Evolutionary conservation across 2,888 invertebrate genomes (phyloP).

Genomic region (Drosophila demipolita): DNA sequence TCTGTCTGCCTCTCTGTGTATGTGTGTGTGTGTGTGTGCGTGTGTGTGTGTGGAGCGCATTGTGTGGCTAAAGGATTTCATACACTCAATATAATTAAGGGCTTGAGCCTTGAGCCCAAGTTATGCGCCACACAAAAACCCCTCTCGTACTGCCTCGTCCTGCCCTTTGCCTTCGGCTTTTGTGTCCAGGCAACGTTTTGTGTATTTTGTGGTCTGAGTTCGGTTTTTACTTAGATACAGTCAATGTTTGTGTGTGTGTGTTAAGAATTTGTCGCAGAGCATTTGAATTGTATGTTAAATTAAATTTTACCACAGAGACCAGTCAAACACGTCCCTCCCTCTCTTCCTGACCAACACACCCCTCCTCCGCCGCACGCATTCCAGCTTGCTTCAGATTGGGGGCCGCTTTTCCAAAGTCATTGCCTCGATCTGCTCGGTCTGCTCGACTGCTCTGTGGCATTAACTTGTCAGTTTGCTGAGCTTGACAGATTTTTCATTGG

Average conservation of each 20-base stretch:
- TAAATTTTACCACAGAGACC: constrained; percentile 80
- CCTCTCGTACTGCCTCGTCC: constrained; percentile 8
- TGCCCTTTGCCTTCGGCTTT: constrained; percentile 16
- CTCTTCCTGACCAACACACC: not conserved
- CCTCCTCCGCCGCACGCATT: not conserved
- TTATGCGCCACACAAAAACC: constrained; percentile 38
- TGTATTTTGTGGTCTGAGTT: constrained; percentile 69
- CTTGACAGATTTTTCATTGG: constrained; percentile 75
- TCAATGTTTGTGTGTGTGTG: constrained; percentile 21
- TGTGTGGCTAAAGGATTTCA: constrained; percentile 82
- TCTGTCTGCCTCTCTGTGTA: constrained; percentile 9
- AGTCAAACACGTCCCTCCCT: constrained; percentile 31
- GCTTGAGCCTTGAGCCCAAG: constrained; percentile 72
- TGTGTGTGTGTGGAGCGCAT: constrained; percentile 39
- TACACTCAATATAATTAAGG: constrained; percentile 84
- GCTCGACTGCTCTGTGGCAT: constrained; percentile 58
- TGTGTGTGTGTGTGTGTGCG: constrained; percentile 10
- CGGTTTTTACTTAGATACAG: constrained; percentile 42
- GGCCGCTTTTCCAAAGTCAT: constrained; percentile 49
- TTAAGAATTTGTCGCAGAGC: constrained; percentile 61
- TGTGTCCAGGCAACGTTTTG: constrained; percentile 75
- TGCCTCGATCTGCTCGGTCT: constrained; percentile 20
- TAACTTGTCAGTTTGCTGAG: constrained; percentile 76
- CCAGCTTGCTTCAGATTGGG: constrained; percentile 6
- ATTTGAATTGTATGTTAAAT: constrained; percentile 79